A percentile compares a stretch with the other conserved stretches of the same genome.
Evolutionary conservation across 2,797 vertebrate species (phyloP).

Genomic region (Botia kubotai): DNA sequence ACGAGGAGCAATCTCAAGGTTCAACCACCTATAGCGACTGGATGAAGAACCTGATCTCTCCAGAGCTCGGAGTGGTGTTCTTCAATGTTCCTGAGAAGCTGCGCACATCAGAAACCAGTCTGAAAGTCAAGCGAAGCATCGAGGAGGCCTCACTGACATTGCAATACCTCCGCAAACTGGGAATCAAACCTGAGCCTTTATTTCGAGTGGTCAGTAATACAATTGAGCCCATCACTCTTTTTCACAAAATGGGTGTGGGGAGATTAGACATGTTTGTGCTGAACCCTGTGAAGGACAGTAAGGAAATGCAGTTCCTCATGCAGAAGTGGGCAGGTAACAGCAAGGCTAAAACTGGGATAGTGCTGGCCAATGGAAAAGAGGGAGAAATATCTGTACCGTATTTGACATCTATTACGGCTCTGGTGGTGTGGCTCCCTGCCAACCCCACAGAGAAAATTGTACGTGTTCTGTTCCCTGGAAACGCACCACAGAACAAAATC

Average conservation of each 20-base stretch:
- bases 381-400: constrained; percentile 98
- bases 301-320: constrained; percentile 99
- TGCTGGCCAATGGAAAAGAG: constrained; percentile 92
- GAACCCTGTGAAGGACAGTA: constrained; percentile 97
- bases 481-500: constrained; percentile 98
- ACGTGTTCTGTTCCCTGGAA: constrained; percentile 95
- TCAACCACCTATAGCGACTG: constrained; percentile 93
- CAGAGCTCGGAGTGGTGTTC: constrained; percentile 96
- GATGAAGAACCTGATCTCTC: constrained; percentile 98
- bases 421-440: constrained; percentile 96
- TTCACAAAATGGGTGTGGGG: constrained; percentile 99
- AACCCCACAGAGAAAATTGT: constrained; percentile 94
- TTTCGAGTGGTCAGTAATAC: constrained; percentile 91
- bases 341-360: constrained; percentile 96
- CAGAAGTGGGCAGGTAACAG: constrained; percentile 98
- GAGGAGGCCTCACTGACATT: constrained; percentile 94
- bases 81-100: constrained; percentile 97
- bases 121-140: constrained; percentile 95
- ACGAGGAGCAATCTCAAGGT: constrained; percentile 92
- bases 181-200: constrained; percentile 92
- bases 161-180: constrained; percentile 90
- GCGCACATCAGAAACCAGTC: constrained; percentile 90
- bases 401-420: constrained; percentile 94
- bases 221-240: constrained; percentile 94
- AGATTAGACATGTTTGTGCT: constrained; percentile 96